Evolutionary conservation across 2,113 vertebrate genomes (phyloP), one percentile per base, ranked within the genome.

Genomic region (Forbesichthys papilliferus): DNA sequence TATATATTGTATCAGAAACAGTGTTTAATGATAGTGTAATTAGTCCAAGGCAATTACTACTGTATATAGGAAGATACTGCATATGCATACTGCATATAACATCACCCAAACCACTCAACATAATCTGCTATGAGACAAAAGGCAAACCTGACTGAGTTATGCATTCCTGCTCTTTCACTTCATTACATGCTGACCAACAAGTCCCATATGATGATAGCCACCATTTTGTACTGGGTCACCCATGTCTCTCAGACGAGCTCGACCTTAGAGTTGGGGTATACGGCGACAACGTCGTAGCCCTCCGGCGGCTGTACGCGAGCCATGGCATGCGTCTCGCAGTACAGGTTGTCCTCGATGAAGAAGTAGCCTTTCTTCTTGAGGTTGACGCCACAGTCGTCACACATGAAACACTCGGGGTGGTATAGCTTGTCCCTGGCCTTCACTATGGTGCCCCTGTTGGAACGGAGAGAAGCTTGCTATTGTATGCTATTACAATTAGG

Each of bases 271-370:
- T 99, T 99, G 11, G 97, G 97, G 84, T 98, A 99, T 73, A 99
- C 97, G 0, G 97, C 97, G n/a, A 99, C 97, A 12, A 99, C 96
- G 13, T 99, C 97, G n/a, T 99, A 99, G 47, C 97, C 97, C 86
- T 99, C 97, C 0, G 97, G 97, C 0, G 97, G 95, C 78, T 98
- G 96, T 18, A 99, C 97, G 1, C 97, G 93, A 0, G 95, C 96
- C 91, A 94, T 98, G 66, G 97, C 97, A 0, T 98, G 96, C 0
- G 89, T 96, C 93, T 99, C 97, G 6, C 97, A 99, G 88, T 97
- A 99, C 60, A 99, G 94, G 82, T 91, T 95, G 77, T 98, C 97
- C 47, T 99, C 96, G 10, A 99, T 95, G 90, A 99, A 99, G 92
- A 99, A 98, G 86, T 99, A 99, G 0, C 97, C 97, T 0, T 91